Percentiles rank a stretch among this genome's conserved stretches.
Conservation (phyloP, 2,888 invertebrate species). For the Drosophila bunnanda region DNA sequence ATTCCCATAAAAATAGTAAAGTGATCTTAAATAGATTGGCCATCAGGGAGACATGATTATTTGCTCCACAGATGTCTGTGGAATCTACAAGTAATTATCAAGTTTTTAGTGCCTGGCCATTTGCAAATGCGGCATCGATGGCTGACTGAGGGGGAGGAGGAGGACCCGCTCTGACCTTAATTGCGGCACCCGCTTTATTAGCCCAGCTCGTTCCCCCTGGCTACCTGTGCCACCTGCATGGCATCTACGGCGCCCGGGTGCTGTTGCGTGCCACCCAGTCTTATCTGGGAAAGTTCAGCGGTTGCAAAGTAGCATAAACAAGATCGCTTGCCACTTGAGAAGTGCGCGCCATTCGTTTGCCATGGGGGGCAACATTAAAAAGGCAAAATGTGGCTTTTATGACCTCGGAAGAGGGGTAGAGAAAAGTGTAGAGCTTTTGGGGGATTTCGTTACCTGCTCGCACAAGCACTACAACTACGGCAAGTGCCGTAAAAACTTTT, state of each 20-base stretch:
- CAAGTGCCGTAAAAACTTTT: constrained; percentile 67
- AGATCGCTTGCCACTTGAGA: constrained; percentile 73
- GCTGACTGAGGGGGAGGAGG: not conserved
- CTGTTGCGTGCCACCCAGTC: constrained; percentile 13
- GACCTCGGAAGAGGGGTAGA: constrained; percentile 35
- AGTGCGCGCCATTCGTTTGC: constrained; percentile 59
- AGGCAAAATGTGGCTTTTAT: constrained; percentile 74
- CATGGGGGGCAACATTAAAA: constrained; percentile 59
- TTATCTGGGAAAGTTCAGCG: constrained; percentile 51
- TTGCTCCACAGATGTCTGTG: constrained; percentile 10
- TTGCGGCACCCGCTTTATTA: constrained; percentile 46
- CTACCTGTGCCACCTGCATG: constrained; percentile 38
- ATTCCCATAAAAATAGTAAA: not conserved
- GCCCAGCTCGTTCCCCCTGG: constrained; percentile 21
- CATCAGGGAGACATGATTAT: constrained; percentile 20
- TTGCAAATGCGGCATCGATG: constrained; percentile 32
- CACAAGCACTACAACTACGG: constrained; percentile 31
- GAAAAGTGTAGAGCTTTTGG: not conserved
- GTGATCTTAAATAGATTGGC: constrained; percentile 8
- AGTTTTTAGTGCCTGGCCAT: constrained; percentile 33
- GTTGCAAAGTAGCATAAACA: constrained; percentile 69
- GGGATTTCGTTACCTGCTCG: constrained; percentile 20
- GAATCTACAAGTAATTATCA: constrained; percentile 48
- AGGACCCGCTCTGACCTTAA: constrained; percentile 33
- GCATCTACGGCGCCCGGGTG: not conserved